Evolutionary conservation across 2,888 invertebrate species (phyloP).

Genomic region (Cordylochernes scorpioides): DNA sequence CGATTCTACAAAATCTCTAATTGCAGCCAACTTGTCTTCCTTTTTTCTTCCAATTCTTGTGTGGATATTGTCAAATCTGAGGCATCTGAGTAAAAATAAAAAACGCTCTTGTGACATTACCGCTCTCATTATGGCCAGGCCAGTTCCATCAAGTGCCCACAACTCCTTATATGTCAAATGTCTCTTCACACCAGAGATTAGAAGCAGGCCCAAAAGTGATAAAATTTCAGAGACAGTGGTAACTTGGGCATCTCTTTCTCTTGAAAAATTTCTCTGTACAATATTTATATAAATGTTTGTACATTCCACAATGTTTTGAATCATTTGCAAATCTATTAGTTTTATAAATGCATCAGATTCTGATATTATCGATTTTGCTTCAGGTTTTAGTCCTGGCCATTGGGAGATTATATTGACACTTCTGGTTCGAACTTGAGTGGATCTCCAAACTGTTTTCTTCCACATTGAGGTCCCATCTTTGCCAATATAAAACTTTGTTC

Average conservation of each 20-base stretch:
- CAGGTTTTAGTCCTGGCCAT: too few relatives aligned
- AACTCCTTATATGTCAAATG: not conserved
- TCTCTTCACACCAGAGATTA: slow-evolving; percentile 3
- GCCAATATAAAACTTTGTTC: too few relatives aligned
- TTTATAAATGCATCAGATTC: too few relatives aligned
- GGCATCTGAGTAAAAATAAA: slow-evolving; percentile 1
- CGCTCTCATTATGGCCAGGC: slow-evolving; percentile 1
- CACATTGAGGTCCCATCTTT: too few relatives aligned
- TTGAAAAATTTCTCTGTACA: not conserved
- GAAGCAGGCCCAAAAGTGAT: slow-evolving; percentile 1
- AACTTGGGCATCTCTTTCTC: slow-evolving; percentile 1
- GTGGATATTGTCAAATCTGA: slow-evolving; percentile 3
- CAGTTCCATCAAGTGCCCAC: slow-evolving; percentile 2
- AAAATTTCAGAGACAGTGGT: slow-evolving; percentile 1
- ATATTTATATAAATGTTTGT: slow-evolving; percentile 4
- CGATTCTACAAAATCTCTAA: slow-evolving; percentile 1
- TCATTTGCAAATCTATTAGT: not conserved
- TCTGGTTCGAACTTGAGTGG: too few relatives aligned
- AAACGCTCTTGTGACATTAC: too few relatives aligned
- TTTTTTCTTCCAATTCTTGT: not conserved
- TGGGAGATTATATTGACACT: too few relatives aligned
- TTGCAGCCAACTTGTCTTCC: slow-evolving; percentile 5
- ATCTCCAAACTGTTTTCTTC: too few relatives aligned
- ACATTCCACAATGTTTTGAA: not conserved
- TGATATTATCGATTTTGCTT: too few relatives aligned